Conservation (phyloP, 2,113 vertebrate species). For the Gopherus flavomarginatus region DNA sequence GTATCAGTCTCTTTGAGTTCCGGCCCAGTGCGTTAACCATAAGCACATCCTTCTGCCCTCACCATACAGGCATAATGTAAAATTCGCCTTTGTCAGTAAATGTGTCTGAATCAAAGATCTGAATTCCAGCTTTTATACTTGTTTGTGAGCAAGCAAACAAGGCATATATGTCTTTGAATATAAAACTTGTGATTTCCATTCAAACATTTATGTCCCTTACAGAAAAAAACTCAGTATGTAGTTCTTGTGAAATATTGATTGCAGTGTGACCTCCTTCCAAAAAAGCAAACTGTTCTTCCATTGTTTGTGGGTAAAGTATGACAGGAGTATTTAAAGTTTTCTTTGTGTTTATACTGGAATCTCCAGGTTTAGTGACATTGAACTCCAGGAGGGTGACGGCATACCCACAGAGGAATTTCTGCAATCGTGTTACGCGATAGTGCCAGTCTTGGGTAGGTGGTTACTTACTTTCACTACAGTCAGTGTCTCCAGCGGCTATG, state of each 20-base stretch:
- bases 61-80: background rate
- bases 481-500: background rate
- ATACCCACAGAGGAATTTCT: constrained; percentile 97
- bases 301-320: background rate
- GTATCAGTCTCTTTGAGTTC: background rate
- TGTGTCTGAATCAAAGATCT: background rate
- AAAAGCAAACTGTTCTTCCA: background rate
- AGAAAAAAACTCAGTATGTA: background rate
- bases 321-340: constrained; percentile 10
- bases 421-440: constrained; percentile 97
- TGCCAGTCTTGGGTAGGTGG: constrained; percentile 94
- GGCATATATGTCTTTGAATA: background rate
- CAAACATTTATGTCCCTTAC: background rate
- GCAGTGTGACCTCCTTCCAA: background rate
- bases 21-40: background rate
- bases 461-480: background rate
- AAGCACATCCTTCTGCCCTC: background rate
- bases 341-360: constrained; percentile 20
- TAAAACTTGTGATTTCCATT: background rate
- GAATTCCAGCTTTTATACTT: background rate
- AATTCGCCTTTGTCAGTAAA: background rate
- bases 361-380: constrained; percentile 96
- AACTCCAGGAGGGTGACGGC: constrained; percentile 91
- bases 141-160: background rate
- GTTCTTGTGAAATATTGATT: background rate